phyloP scores from a whole-genome alignment of 2,888 invertebrate genomes.

The Mylabris sibirica region DNA sequence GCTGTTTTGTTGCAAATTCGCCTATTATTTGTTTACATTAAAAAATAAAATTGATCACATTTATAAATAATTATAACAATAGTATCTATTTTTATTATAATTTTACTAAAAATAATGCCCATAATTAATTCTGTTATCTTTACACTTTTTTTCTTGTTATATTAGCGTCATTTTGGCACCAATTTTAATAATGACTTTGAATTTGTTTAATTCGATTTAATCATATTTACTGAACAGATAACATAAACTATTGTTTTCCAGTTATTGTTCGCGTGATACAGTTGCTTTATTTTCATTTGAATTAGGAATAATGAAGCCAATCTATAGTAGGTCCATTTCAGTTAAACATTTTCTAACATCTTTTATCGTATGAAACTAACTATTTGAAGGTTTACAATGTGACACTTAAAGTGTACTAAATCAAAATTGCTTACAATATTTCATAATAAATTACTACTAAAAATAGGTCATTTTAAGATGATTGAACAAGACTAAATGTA shows the following conservation, averaged over 20 bases:
- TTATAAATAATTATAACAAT: neutral
- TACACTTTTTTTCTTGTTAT: neutral
- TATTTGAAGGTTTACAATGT: too few species aligned
- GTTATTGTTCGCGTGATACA: constrained; percentile 1
- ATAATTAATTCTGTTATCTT: neutral
- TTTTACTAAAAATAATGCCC: neutral
- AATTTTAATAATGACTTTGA: neutral
- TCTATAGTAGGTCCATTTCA: neutral
- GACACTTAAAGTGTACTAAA: too few species aligned
- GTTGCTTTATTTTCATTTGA: neutral
- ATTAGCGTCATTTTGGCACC: neutral
- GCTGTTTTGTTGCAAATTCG: constrained; percentile 8
- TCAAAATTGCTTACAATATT: too few species aligned
- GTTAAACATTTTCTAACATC: neutral
- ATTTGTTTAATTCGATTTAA: neutral
- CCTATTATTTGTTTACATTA: constrained; percentile 7
- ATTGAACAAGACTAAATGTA: too few species aligned
- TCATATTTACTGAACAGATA: constrained; percentile 6
- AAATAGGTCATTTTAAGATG: too few species aligned
- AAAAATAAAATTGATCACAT: too few species aligned
- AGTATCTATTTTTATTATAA: neutral
- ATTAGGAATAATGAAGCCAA: neutral
- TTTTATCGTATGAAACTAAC: too few species aligned
- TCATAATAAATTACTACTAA: too few species aligned
- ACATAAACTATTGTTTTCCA: neutral